Evolutionary conservation across 1,140 invertebrate species (phyloP).

Genomic region (Heliothis virescens): DNA sequence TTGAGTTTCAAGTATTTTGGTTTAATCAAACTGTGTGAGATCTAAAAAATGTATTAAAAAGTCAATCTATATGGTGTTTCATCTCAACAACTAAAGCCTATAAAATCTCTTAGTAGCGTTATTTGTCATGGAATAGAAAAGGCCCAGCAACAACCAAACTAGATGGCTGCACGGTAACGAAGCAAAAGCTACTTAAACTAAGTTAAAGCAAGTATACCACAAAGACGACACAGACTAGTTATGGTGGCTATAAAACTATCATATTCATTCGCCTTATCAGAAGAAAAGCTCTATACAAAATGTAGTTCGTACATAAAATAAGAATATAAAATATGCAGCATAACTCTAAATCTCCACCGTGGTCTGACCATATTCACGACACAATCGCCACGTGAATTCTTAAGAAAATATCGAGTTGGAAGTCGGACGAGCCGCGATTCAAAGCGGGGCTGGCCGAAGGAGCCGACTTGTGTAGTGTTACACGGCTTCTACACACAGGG

Average conservation of each 20-base stretch:
- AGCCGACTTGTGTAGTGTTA: constrained; percentile 41
- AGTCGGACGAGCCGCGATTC: constrained; percentile 38
- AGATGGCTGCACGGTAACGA: background rate
- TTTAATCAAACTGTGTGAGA: background rate
- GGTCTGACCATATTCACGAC: constrained; percentile 17
- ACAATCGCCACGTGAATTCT: constrained; percentile 38
- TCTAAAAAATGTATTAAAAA: background rate
- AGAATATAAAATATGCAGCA: constrained; percentile 8
- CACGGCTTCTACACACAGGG: constrained; percentile 47
- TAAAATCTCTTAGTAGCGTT: too few relatives aligned
- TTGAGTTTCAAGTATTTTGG: background rate
- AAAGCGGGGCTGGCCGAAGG: constrained; percentile 31
- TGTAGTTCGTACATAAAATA: background rate
- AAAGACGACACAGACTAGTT: background rate
- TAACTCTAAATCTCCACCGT: background rate
- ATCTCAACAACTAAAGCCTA: too few relatives aligned
- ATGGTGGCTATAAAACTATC: background rate
- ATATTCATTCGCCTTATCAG: background rate
- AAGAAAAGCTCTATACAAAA: constrained; percentile 4
- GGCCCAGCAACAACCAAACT: too few relatives aligned
- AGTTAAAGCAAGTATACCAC: background rate
- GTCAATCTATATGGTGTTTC: too few relatives aligned
- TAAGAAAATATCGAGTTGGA: constrained; percentile 42
- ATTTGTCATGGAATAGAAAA: too few relatives aligned
- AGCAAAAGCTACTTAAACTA: too few relatives aligned